These are phyloP conservation scores for Acanthopleura granulata DNA, from an alignment of 2,888 invertebrate species.

Conservation along the genomic window DNA sequence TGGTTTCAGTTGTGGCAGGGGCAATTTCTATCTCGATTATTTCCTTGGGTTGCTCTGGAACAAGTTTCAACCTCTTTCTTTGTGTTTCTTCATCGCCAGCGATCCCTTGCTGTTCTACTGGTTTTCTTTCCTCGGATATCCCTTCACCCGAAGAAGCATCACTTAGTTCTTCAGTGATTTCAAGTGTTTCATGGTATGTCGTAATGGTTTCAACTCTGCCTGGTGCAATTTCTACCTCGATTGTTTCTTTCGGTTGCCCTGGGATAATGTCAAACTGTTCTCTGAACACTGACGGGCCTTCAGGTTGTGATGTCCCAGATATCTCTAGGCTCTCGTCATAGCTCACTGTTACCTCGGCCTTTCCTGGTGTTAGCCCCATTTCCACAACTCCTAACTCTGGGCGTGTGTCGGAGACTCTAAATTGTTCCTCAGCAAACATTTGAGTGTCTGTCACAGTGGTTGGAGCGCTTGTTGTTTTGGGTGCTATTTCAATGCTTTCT, in stretches of 20 bases:
- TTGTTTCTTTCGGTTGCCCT: slow-evolving; percentile 20
- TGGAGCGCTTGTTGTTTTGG: not conserved
- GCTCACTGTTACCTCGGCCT: not conserved
- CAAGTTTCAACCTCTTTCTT: not conserved
- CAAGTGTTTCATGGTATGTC: not conserved
- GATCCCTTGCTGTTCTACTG: no score
- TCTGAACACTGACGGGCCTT: no score
- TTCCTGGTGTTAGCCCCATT: no score
- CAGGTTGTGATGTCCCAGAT: not conserved
- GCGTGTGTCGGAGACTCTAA: not conserved
- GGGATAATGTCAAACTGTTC: not conserved
- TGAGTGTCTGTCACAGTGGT: not conserved
- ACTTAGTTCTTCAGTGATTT: not conserved
- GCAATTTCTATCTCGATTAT: slow-evolving; percentile 23
- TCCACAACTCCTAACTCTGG: no score
- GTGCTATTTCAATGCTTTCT: slow-evolving; percentile 2
- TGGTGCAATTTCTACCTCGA: slow-evolving; percentile 17
- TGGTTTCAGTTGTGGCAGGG: slow-evolving; percentile 24
- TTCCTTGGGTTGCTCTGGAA: not conserved
- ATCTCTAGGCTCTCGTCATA: slow-evolving; percentile 17
- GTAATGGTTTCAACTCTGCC: not conserved
- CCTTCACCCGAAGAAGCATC: not conserved
- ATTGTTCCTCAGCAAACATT: not conserved
- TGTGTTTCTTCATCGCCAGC: no score
- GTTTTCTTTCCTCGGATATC: no score